Evolutionary conservation across 2,113 vertebrate species (phyloP), one percentile per base, ranked within the genome.

Genomic region (Ranitomeya imitator): DNA sequence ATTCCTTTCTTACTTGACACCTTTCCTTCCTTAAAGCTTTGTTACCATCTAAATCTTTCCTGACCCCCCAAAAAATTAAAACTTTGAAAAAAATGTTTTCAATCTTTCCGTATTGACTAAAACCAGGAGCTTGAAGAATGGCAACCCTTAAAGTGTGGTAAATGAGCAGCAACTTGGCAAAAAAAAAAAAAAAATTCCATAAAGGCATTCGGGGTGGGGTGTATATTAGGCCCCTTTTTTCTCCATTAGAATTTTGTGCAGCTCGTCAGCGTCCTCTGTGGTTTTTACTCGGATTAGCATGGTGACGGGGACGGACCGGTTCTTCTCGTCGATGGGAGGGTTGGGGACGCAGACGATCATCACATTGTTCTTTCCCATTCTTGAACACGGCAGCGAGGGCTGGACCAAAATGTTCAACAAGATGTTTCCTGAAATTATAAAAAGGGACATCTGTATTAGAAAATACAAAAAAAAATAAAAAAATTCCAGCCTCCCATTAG

Each of bases 281-380:
- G 97, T 96, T 88, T 99, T 99, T 51, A 99, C 97, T n/a, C 98
- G 95, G 83, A 99, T 95, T 15, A 99, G 92, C 90, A 99, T 93
- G 0, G 97, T 95, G 8, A 95, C 93, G 0, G 97, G 95, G 26
- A 71, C 76, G 74, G 83, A 4, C 54, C 97, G 93, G 12, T 96
- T 97, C 92, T 96, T 97, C 91, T 97, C 96, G 1, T 98, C 97
- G 0, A 98, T 18, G 0, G 96, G 92, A 0, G 98, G 98, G 76
- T 99, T 99, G 0, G 98, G 97, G 31, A 99, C 95, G 3, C 97
- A 99, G 0, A 99, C 95, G 51, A 99, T 95, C 76, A 99, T 96
- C 9, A 99, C 97, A 3, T 99, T 99, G 94, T 99, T 99, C 86
- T 97, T 98, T n/a, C 98, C 98, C 0, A 95, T 96, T 31, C 97